Evolutionary conservation across 1,140 invertebrate genomes (phyloP), one percentile per base, ranked within the genome.

Genomic region (Drosophila varians): DNA sequence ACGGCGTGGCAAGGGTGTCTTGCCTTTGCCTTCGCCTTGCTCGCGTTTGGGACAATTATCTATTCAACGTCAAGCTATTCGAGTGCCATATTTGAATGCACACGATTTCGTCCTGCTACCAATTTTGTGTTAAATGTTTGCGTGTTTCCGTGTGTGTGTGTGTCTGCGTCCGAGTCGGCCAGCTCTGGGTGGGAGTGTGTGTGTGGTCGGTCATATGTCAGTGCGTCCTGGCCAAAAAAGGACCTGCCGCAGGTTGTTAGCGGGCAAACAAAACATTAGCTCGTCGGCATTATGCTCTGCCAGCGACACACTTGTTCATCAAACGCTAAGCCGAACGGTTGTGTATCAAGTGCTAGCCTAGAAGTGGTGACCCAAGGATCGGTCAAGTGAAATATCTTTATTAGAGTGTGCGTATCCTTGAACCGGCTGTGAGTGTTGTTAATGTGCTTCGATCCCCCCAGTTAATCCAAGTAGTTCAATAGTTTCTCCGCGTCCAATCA

Each of bases 111-210:
- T 76, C 69, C 55, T 58, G 75, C 60, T 61, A 84, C 79, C 82
- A 80, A 86, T 87, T 86, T 86, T 87, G 80, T 86, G 68, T 80
- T 86, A 86, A 86, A 83, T 87, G 82, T 87, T 87, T 87, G 82
- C 82, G 82, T 87, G 82, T 72, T 75, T 74, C 52, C 23, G 7
- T 42, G 11, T 57, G 18, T 31, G 34, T 31, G 38, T 64, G 49
- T 65, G 49, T n/a, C n/a, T n/a, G n/a, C n/a, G n/a, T n/a, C n/a
- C 21, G 21, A 21, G 21, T 21, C 4, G 4, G 21, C 21, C 4
- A 21, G 21, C 21, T 4, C 21, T 21, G 38, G 42, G 42, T 47
- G 70, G 72, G 74, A 66, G 45, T 56, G 65, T 48, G 61, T 28
- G 28, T 31, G 9, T 31, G 28, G 9, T 52, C 84, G 79, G 80